Evolutionary conservation across 2,113 vertebrate species (phyloP), one percentile per base, ranked within the genome.

Genomic region (Cololabis saira): DNA sequence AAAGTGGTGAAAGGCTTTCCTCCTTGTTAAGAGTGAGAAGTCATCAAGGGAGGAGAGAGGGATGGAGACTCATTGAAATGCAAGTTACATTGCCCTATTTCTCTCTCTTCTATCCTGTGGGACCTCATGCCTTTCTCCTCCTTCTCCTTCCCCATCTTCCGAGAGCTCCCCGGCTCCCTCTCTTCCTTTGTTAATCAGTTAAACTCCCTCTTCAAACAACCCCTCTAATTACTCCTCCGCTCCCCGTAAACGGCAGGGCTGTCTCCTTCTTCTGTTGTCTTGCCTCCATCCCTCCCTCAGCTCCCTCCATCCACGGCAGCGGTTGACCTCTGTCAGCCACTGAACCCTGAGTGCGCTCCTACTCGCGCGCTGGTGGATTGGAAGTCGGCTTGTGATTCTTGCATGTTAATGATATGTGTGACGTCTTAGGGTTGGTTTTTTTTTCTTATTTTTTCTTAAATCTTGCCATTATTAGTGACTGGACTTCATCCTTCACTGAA

Each of bases 141-240:
- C 68, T 78, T 82, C 72, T 87, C 83, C 83, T 86, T 82, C 86
- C 87, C 82, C 86, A 81, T 88, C 86, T 86, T 86, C 74, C 49
- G 59, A 73, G 70, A 76, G 21, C 84, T 87, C 76, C 67, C 76
- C 61, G 50, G 40, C 78, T 89, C 87, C 86, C 83, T 84, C 87
- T 87, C 72, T 87, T 88, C 88, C 87, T 93, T 93, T 93, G 92
- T 93, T 94, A 94, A 94, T 94, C 93, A 93, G 92, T 93, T 94
- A 93, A 93, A 92, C 91, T 93, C 86, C 87, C 92, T 94, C 92
- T 92, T 93, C 93, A 94, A 94, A 93, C 92, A 94, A 84, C 89
- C 86, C 88, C 90, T 92, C 93, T 93, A 93, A 94, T 94, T 93
- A 94, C 92, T 90, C 83, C 90, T 90, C 85, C 78, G 65, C 90